Evolutionary conservation across 30 jellyfish, hydroid and myxozoan genomes (phyloP).

Genomic region (Chironex yamaguchii): DNA sequence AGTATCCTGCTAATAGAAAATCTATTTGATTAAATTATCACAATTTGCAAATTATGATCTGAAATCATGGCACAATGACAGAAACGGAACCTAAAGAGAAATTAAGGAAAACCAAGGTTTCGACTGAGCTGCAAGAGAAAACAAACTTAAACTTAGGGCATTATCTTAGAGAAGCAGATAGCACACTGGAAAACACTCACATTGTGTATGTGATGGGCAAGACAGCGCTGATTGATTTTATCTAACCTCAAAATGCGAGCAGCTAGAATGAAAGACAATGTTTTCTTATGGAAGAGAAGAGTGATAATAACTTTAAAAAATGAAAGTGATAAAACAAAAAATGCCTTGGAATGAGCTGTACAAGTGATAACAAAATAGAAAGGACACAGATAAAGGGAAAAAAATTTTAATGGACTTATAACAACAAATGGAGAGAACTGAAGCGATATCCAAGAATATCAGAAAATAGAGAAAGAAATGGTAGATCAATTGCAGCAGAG

Average conservation of each 20-base stretch:
- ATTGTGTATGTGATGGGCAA: neutral
- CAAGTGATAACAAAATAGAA: too few relatives aligned
- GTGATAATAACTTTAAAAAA: too few relatives aligned
- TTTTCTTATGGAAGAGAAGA: too few relatives aligned
- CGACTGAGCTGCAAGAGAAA: neutral
- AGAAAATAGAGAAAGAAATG: neutral
- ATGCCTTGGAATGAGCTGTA: too few relatives aligned
- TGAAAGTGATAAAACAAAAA: too few relatives aligned
- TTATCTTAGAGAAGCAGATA: neutral
- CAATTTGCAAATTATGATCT: neutral
- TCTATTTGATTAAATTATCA: too few relatives aligned
- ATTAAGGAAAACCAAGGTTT: neutral
- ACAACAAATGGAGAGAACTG: neutral
- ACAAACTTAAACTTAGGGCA: neutral
- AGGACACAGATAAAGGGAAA: neutral
- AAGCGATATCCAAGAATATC: neutral
- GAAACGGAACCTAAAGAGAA: neutral
- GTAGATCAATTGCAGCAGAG: neutral
- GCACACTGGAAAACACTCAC: neutral
- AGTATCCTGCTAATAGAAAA: too few relatives aligned
- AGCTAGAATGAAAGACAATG: neutral
- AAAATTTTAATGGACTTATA: neutral
- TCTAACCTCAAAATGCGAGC: neutral
- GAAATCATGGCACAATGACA: neutral
- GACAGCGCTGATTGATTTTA: neutral